Percentiles rank a stretch among this genome's conserved stretches.
Evolutionary conservation across 2,888 invertebrate species (phyloP).

Genomic region (Monopis laevigella): DNA sequence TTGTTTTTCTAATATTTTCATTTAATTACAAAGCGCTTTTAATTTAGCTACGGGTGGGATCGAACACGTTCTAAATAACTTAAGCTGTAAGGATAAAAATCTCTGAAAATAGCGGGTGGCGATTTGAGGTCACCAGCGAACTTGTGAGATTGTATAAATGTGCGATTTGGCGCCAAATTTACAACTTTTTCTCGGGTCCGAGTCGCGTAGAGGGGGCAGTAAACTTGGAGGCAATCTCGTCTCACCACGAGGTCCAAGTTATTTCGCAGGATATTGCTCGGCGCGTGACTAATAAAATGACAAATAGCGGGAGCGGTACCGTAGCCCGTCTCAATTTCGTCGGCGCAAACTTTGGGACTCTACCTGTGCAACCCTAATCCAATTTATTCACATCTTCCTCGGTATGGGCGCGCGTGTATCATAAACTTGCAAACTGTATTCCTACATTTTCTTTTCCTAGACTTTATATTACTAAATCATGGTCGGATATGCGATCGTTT

Average conservation of each 20-base stretch:
- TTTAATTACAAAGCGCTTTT: too few relatives aligned
- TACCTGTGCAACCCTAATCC: conserved; percentile 30
- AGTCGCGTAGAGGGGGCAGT: conserved; percentile 43
- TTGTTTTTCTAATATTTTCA: too few relatives aligned
- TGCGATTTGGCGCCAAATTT: conserved; percentile 58
- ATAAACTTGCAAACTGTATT: too few relatives aligned
- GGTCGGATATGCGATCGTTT: too few relatives aligned
- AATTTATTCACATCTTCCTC: conserved; percentile 23
- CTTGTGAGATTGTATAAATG: conserved; percentile 44
- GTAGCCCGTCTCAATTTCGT: conserved; percentile 30
- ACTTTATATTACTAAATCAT: too few relatives aligned
- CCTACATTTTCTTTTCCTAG: too few relatives aligned
- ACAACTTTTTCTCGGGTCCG: conserved; percentile 55
- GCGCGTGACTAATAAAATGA: conserved; percentile 60
- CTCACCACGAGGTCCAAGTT: conserved; percentile 36
- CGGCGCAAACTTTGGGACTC: conserved; percentile 20
- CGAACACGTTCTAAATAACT: too few relatives aligned
- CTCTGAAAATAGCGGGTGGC: not conserved
- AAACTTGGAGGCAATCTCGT: conserved; percentile 59
- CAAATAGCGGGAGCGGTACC: conserved; percentile 44
- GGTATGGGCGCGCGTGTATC: conserved; percentile 31
- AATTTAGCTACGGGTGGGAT: too few relatives aligned
- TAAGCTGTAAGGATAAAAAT: not conserved
- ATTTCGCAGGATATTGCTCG: conserved; percentile 57
- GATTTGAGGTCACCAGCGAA: conserved; percentile 43